Base-by-base conservation (phyloP, 1,140 invertebrate species). In the Brevipalpus yothersi region DNA sequence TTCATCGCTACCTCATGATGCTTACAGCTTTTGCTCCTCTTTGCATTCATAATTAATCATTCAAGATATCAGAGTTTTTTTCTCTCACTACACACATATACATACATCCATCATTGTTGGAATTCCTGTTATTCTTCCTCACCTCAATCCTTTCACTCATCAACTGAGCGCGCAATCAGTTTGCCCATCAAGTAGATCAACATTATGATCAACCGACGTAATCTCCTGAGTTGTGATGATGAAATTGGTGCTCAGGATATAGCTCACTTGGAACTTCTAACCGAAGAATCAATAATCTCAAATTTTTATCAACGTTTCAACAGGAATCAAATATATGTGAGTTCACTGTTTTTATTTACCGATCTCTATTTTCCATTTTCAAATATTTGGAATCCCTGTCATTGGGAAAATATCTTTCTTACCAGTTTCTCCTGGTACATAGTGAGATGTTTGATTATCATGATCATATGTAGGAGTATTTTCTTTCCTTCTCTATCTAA, bases 281-380 rank as follows among this genome's bases (percentile, higher is more conserved):
- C 78, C 60, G 82, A 84, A 70, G 82, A 83, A 69, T 77, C 76
- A 56, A 82, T 84, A 69, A 76, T 84, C 63, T 75, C 78, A 68
- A 84, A 84, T 69, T 73, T 85, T 60, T 79, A 82, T 62, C 77
- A 79, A 66, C 75, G 83, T 62, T 84, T 82, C 69, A 82, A 82
- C 71, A 72, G 80, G 62, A 82, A 84, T 71, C 77, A 82, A 65
- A 84, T 85, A 66, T 84, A 84, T 71, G 81, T 82, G 68, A 77
- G 79, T 75, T 41, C 4, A 45, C 43, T 42, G 10, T 15, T 21
- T 31, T 12, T 13, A 40, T 51, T 13, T 40, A 12, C 31, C 51
- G 1, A 60, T 12, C 12, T 41, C 15, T 60, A 31, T 31, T 42
- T 58, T 58, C 43, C 11, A 42, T 11, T 23, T 42, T 41, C 13